These are phyloP conservation scores for Syngnathoides biaculeatus DNA, from an alignment of 2,113 vertebrate species.

Conservation along the genomic window DNA sequence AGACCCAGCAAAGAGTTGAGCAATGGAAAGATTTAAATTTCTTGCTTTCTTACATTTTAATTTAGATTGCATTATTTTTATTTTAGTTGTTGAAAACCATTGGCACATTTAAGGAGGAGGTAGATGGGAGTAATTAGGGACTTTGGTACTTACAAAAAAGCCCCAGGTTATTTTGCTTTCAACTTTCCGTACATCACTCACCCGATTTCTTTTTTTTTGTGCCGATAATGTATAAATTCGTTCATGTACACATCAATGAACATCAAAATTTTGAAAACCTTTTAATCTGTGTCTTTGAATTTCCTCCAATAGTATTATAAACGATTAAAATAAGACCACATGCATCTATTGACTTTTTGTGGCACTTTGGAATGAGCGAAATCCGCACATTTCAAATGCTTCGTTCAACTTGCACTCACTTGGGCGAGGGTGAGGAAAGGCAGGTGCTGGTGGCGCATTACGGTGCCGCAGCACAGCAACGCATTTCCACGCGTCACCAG, in stretches of 20 bases:
- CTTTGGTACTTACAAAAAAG: neutral
- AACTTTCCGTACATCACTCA: neutral
- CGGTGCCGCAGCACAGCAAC: constrained; percentile 32
- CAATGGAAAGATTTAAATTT: no score
- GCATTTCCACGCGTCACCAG: constrained; percentile 64
- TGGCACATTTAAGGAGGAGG: neutral
- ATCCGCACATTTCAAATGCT: neutral
- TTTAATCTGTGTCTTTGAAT: no score
- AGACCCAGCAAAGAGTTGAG: constrained; percentile 1
- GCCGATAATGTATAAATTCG: no score
- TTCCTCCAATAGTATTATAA: neutral
- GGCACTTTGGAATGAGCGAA: neutral
- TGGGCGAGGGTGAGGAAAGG: constrained; percentile 3
- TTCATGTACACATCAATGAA: neutral
- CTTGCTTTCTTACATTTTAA: no score
- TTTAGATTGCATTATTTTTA: neutral
- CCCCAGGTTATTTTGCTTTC: neutral
- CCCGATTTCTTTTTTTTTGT: no score
- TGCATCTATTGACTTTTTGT: neutral
- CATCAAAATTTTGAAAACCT: neutral
- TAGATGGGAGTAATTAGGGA: neutral
- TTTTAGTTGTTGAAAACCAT: neutral
- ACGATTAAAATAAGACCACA: neutral
- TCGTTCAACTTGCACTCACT: neutral
- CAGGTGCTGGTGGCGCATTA: constrained; percentile 64